Base-by-base conservation (phyloP, 2,113 vertebrate genomes). In the Nycticebus coucang region DNA sequence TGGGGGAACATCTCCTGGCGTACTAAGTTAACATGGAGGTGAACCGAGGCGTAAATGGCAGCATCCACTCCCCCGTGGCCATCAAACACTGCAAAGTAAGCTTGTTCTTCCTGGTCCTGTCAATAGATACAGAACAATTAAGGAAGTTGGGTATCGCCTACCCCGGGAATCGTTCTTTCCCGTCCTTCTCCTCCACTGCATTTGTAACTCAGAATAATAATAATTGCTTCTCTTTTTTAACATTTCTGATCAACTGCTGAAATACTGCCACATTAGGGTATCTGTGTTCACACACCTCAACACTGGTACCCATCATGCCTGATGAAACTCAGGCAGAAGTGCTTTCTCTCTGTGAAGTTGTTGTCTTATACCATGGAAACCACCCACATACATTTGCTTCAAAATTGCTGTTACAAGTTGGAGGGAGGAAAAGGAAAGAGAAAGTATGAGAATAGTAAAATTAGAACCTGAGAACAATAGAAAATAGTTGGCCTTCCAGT, bases 31-130 rank as follows among this genome's bases (percentile, higher is more conserved):
- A 99, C 99, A 0, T 99, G 99, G 75, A 99, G 99, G 94, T 99
- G 99, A 97, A 99, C 98, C 96, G 99, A 99, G 0, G 99, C 99
- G 2, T 99, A 99, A 86, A 99, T 99, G 93, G 99, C 99, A 30
- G 99, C 99, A 6, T 99, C 99, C 78, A 99, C 99, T 6, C 99
- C 99, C 1, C 99, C 99, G 0, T 99, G 99, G 1, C 99, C 99
- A 62, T 99, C 99, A 87, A 99, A 99, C 96, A 99, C 99, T 0
- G 99, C 99, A 75, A 99, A 99, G 97, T 99, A 99, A 18, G 99
- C 99, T 98, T 99, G 99, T 95, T 99, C 99, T 96, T 99, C 99
- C 97, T 99, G 99, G 97, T 99, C 99, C 99, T 99, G 98, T 79
- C 83, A 74, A 79, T 0, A 72, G 87, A 97, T 97, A 92, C 45